A percentile compares a stretch with the other conserved stretches of the same genome.
Evolutionary conservation across 2,113 vertebrate genomes (phyloP).

Genomic region (Stegastes partitus): DNA sequence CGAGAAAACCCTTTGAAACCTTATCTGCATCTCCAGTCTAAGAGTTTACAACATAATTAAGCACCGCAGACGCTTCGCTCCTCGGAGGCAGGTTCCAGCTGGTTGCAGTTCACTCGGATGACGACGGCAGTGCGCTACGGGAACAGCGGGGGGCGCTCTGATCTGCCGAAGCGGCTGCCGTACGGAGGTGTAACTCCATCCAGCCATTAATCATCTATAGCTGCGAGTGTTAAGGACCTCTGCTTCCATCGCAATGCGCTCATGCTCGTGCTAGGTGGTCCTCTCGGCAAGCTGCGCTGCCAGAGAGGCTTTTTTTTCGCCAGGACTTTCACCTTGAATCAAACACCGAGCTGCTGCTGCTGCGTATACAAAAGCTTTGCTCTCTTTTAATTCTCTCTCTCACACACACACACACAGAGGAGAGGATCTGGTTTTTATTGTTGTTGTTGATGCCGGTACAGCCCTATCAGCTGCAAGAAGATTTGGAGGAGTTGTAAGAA

Average conservation of each 20-base stretch:
- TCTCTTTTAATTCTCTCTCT: constrained; percentile 37
- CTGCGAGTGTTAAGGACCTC: constrained; percentile 59
- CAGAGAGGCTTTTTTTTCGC: constrained; percentile 44
- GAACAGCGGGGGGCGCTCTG: constrained; percentile 64
- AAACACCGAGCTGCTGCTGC: constrained; percentile 53
- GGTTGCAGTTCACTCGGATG: constrained; percentile 33
- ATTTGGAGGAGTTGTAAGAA: constrained; percentile 42
- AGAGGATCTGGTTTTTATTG: constrained; percentile 58
- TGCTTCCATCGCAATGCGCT: constrained; percentile 57
- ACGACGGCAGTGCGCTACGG: constrained; percentile 34
- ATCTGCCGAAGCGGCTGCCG: constrained; percentile 45
- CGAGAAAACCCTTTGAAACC: not conserved
- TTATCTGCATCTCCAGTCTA: not conserved
- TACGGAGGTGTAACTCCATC: constrained; percentile 61
- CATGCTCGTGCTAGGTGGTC: constrained; percentile 78
- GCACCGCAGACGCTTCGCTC: constrained; percentile 7
- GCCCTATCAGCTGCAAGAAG: constrained; percentile 54
- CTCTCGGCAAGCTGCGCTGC: constrained; percentile 61
- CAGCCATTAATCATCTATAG: constrained; percentile 78
- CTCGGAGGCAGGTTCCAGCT: constrained; percentile 31
- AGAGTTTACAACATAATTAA: constrained; percentile 31
- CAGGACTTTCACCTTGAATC: constrained; percentile 74
- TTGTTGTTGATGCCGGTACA: constrained; percentile 57
- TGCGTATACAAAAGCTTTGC: constrained; percentile 45
- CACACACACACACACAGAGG: constrained; percentile 18